phyloP scores from a whole-genome alignment of 2,113 vertebrate genomes.

The Oceanites oceanicus region DNA sequence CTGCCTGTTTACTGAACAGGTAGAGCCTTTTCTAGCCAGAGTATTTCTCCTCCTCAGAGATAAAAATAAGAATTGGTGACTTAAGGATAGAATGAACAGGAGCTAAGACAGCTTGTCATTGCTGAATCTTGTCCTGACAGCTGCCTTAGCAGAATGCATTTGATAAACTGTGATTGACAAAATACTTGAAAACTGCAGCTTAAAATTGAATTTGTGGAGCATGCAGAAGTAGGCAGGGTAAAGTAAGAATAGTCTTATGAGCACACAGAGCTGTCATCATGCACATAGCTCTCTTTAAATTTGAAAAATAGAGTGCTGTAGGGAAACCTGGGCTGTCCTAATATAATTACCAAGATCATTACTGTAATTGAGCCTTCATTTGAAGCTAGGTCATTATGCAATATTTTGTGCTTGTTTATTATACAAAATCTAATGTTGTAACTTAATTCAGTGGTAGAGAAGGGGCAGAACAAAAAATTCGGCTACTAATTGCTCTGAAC shows the following conservation, averaged over 20 bases:
- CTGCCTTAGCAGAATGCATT: slow-evolving; percentile 69
- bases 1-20: slow-evolving; percentile 40
- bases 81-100: slow-evolving; percentile 49
- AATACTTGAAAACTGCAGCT: slow-evolving; percentile 66
- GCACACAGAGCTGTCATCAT: background rate
- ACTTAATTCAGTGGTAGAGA: background rate
- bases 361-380: background rate
- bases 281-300: background rate
- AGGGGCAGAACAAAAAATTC: background rate
- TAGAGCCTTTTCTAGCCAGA: slow-evolving; percentile 40
- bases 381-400: background rate
- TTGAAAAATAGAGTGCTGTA: background rate
- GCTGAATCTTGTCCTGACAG: slow-evolving; percentile 67
- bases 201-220: slow-evolving; percentile 55
- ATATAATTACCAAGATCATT: slow-evolving; percentile 9
- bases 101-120: slow-evolving; percentile 62
- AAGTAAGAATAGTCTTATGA: slow-evolving; percentile 50
- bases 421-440: background rate
- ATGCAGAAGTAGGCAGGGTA: slow-evolving; percentile 36
- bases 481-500: background rate
- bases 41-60: slow-evolving; percentile 41
- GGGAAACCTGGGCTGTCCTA: background rate
- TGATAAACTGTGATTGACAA: slow-evolving; percentile 73
- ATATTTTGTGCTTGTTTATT: background rate
- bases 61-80: slow-evolving; percentile 54